Evolutionary conservation across 1,140 invertebrate species (phyloP).

Genomic region (Diachasma alloeum): DNA sequence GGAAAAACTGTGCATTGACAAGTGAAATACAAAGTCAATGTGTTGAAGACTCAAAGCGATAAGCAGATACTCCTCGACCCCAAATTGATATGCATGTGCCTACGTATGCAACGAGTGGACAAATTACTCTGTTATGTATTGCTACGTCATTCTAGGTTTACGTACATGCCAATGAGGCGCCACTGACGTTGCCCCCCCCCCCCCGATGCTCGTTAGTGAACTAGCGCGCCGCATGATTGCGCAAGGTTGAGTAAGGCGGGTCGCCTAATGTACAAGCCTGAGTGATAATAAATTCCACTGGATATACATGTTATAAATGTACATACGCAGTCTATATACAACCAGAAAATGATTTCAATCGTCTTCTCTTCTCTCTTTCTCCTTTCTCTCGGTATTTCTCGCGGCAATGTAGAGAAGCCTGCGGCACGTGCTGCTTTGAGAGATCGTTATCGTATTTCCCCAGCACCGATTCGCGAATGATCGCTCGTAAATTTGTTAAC

Average conservation of each 20-base stretch:
- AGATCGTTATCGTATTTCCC: constrained; percentile 16
- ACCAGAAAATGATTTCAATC: background rate
- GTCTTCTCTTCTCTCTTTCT: background rate
- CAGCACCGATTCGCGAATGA: constrained; percentile 10
- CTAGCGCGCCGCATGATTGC: background rate
- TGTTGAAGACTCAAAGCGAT: background rate
- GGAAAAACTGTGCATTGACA: background rate
- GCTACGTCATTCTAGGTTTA: background rate
- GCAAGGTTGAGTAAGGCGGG: background rate
- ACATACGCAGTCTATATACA: background rate
- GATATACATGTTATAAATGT: background rate
- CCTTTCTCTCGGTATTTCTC: background rate
- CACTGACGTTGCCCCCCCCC: background rate
- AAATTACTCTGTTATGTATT: background rate
- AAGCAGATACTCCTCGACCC: background rate
- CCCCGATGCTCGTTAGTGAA: background rate
- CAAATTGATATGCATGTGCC: background rate
- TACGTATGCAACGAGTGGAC: background rate
- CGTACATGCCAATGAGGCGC: background rate
- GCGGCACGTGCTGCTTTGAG: constrained; percentile 9
- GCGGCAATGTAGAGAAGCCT: background rate
- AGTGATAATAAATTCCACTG: background rate
- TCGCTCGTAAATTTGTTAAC: constrained; percentile 21
- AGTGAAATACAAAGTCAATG: no score
- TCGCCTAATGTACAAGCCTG: background rate